Percentiles rank a stretch among this genome's conserved stretches.
phyloP scores from a whole-genome alignment of 2,113 vertebrate species.

The Hemibagrus wyckioides region DNA sequence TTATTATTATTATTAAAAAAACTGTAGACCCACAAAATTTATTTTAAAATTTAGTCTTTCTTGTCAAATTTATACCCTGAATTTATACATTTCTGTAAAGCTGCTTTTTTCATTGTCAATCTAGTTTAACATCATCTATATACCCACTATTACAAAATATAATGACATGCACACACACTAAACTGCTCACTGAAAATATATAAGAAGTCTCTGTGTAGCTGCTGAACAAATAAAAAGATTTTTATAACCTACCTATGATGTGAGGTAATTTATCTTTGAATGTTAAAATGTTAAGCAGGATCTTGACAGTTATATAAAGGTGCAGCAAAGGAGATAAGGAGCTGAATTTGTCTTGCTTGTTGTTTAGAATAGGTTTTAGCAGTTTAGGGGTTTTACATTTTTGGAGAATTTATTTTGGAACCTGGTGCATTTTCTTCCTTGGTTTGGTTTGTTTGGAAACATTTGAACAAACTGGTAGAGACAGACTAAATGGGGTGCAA shows the following conservation, averaged over 20 bases:
- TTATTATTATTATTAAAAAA: no score
- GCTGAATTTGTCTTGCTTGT: neutral
- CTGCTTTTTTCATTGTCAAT: no score
- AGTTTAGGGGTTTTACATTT: neutral
- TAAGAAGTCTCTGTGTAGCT: slow-evolving; percentile 53
- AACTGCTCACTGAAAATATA: slow-evolving; percentile 49
- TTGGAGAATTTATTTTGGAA: no score
- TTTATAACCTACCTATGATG: slow-evolving; percentile 36
- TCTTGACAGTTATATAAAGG: neutral
- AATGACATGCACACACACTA: slow-evolving; percentile 37
- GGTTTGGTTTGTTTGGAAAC: no score
- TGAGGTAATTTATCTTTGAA: neutral
- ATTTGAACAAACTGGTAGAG: no score
- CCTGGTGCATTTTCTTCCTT: no score
- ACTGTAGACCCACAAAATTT: no score
- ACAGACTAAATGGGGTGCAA: no score
- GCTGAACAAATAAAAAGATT: slow-evolving; percentile 47
- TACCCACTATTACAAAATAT: neutral
- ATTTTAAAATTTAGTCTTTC: no score
- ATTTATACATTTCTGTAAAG: no score
- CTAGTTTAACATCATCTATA: neutral
- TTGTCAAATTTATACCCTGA: no score
- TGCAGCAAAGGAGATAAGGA: neutral
- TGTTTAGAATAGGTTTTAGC: neutral
- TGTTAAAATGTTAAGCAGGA: neutral